Conservation (phyloP, 2,888 invertebrate species). For the Polyploca ridens region DNA sequence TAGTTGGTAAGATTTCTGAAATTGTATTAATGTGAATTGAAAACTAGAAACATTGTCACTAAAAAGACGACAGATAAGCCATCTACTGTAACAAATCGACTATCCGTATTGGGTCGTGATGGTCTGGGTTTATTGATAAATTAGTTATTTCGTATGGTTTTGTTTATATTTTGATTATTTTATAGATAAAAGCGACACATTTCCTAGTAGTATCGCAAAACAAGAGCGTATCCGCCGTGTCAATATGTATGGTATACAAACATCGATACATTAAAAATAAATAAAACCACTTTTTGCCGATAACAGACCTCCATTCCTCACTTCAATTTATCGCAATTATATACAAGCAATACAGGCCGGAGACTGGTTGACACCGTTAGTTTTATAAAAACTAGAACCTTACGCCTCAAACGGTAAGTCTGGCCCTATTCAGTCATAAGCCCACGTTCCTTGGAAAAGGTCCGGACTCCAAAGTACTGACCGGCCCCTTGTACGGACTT, state of each 20-base stretch:
- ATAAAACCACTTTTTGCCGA: slow-evolving; percentile 36
- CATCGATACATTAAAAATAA: slow-evolving; percentile 25
- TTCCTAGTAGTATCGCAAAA: slow-evolving; percentile 17
- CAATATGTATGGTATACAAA: slow-evolving; percentile 14
- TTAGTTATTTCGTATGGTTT: no score
- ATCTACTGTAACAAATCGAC: no score
- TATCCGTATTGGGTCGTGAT: no score
- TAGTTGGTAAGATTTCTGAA: no score
- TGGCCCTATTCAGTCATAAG: slow-evolving; percentile 40
- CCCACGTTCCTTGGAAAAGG: slow-evolving; percentile 25
- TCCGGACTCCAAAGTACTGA: not conserved
- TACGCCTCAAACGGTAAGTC: slow-evolving; percentile 44
- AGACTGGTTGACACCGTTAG: slow-evolving; percentile 42
- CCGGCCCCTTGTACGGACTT: not conserved
- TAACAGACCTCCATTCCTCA: slow-evolving; percentile 35
- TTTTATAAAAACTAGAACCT: slow-evolving; percentile 44
- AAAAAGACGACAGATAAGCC: no score
- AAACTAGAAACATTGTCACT: no score
- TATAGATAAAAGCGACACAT: not conserved
- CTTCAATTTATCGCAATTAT: slow-evolving; percentile 46
- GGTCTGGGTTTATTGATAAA: no score
- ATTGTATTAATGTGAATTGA: no score
- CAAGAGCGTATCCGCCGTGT: slow-evolving; percentile 34
- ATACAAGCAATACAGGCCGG: slow-evolving; percentile 19
- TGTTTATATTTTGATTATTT: not conserved